Evolutionary conservation across 2,888 invertebrate genomes (phyloP), one percentile per base, ranked within the genome.

Genomic region (Lasioglossum figueresi): DNA sequence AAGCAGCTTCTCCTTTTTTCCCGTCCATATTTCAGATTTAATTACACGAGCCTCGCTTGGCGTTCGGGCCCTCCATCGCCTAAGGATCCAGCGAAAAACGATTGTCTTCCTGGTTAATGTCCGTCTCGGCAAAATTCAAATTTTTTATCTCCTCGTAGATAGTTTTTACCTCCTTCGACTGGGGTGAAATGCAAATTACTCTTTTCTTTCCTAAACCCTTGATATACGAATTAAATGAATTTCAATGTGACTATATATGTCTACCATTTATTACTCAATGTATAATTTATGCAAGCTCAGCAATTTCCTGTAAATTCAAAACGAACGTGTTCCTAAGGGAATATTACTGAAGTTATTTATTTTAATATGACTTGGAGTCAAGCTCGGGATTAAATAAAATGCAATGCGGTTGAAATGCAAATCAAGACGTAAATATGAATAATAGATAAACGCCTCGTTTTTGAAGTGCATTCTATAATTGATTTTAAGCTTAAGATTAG

Each of bases 1-100:
- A 1, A 31, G 23, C 23, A 34, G 23, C 66, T 37, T 23, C 31
- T 68, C 2, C 31, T 37, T 66, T 68, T 76, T 77, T 37, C 27
- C 10, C 52, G 52, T 1, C 2, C n/a, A 6, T 16, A 70, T 37
- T 56, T n/a, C 31, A 43, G 31, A 80, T 84, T 84, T 84, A 77
- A 85, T 80, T 85, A 59, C 48, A 45, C 56, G 5, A 34, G n/a
- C 43, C 27, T 10, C 27, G 40, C 19, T 56, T 37, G 23, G 4
- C 40, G 40, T 56, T 82, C 71, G 23, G 66, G 19, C 19, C 3
- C 34, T 34, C 23, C 8, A 1, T 52, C 23, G 52, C 52, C 23
- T 23, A 10, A 23, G 23, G 23, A 10, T 52, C 52, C 23, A 8
- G 52, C 23, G 23, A 6, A 52, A 23, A 52, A 52, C 23, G 3